Evolutionary conservation across 1,140 invertebrate genomes (phyloP).

Genomic region (Drosophila kikkawai): DNA sequence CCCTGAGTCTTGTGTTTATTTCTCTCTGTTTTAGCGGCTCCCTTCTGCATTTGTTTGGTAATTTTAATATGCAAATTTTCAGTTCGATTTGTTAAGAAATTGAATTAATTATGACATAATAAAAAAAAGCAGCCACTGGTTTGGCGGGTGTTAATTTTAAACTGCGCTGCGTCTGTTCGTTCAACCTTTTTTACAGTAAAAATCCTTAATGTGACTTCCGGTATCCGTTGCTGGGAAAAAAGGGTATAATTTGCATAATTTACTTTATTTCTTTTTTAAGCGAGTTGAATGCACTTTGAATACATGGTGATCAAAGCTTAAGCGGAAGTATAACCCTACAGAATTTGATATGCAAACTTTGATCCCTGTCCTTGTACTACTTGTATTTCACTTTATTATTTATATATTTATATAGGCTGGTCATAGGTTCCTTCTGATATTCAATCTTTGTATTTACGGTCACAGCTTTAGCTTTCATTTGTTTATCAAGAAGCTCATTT

Average conservation of each 20-base stretch:
- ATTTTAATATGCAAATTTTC: slow-evolving; percentile 63
- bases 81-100: slow-evolving; percentile 69
- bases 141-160: slow-evolving; percentile 38
- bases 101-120: slow-evolving; percentile 73
- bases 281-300: slow-evolving; percentile 59
- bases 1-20: not conserved
- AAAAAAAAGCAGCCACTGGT: slow-evolving; percentile 41
- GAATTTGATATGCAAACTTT: slow-evolving; percentile 1
- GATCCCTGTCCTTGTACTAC: slow-evolving; percentile 1
- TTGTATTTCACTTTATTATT: not conserved
- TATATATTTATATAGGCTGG: slow-evolving; percentile 6
- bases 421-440: slow-evolving; percentile 19
- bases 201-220: slow-evolving; percentile 45
- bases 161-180: slow-evolving; percentile 5
- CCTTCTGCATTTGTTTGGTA: slow-evolving; percentile 32
- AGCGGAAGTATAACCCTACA: slow-evolving; percentile 20
- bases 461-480: slow-evolving; percentile 24
- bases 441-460: slow-evolving; percentile 25
- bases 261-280: slow-evolving; percentile 31
- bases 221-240: slow-evolving; percentile 15
- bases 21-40: slow-evolving; percentile 11
- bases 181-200: slow-evolving; percentile 16
- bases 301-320: slow-evolving; percentile 3
- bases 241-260: slow-evolving; percentile 40
- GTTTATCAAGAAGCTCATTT: slow-evolving; percentile 42